Percentiles rank a stretch among this genome's conserved stretches.
Conservation (phyloP, 2,888 invertebrate species). For the Synanthedon myopaeformis region DNA sequence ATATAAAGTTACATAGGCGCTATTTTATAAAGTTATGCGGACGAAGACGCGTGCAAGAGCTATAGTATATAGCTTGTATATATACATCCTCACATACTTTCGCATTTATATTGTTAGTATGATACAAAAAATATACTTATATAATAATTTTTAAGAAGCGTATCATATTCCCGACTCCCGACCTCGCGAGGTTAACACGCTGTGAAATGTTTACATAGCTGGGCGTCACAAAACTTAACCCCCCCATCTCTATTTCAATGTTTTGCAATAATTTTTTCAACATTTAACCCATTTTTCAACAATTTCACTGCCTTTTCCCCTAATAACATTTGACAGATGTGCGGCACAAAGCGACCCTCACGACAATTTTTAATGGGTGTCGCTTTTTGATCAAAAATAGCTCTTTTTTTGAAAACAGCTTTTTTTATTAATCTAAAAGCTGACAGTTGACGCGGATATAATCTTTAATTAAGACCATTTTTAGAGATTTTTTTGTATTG, state of each 20-base stretch:
- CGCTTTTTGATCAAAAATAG: constrained; percentile 39
- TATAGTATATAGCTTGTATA: too few species aligned
- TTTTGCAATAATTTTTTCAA: constrained; percentile 49
- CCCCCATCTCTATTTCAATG: constrained; percentile 33
- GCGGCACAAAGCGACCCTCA: constrained; percentile 40
- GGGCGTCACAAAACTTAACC: constrained; percentile 24
- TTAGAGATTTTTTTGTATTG: constrained; percentile 36
- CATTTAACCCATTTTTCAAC: constrained; percentile 67
- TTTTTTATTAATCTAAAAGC: constrained; percentile 56
- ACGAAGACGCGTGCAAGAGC: too few species aligned
- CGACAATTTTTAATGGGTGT: constrained; percentile 58
- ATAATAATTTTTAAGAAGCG: constrained; percentile 7
- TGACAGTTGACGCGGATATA: constrained; percentile 69
- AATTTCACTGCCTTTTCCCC: constrained; percentile 51
- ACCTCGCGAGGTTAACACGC: constrained; percentile 31
- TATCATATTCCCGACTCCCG: constrained; percentile 25
- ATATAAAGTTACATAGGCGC: too few species aligned
- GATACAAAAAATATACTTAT: too few species aligned
- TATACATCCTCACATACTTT: too few species aligned
- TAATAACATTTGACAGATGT: constrained; percentile 55
- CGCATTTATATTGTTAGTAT: too few species aligned
- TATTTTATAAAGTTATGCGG: too few species aligned
- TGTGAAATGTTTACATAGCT: constrained; percentile 6
- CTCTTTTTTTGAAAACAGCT: constrained; percentile 32
- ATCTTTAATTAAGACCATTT: constrained; percentile 67